phyloP scores from a whole-genome alignment of 1,140 invertebrate genomes.

The Drosophila chauvacae region DNA sequence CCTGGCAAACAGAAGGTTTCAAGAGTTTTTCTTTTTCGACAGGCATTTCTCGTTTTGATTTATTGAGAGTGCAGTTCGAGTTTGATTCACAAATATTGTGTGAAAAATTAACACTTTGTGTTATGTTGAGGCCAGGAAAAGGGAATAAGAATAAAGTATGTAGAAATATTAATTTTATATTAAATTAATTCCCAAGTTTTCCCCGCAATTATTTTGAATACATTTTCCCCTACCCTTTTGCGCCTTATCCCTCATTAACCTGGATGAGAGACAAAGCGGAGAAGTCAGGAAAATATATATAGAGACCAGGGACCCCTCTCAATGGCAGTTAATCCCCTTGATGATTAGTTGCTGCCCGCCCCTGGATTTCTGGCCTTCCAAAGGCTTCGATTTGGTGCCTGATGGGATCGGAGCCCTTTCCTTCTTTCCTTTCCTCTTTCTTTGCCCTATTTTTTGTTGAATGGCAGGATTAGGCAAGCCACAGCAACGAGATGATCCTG shows the following conservation, averaged over 20 bases:
- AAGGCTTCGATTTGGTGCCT: constrained; percentile 13
- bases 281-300: constrained; percentile 31
- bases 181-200: too few species aligned
- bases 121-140: neutral
- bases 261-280: constrained; percentile 13
- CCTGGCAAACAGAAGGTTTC: neutral
- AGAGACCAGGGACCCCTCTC: constrained; percentile 10
- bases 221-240: neutral
- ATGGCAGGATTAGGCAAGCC: constrained; percentile 36
- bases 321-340: constrained; percentile 54
- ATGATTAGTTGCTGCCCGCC: constrained; percentile 52
- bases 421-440: neutral
- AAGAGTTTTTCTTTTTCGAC: constrained; percentile 9
- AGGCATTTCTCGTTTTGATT: constrained; percentile 12
- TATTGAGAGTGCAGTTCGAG: neutral
- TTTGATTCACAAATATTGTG: neutral
- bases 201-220: neutral
- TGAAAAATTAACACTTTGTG: constrained; percentile 1
- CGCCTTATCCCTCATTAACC: constrained; percentile 37
- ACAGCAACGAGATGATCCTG: constrained; percentile 48
- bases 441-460: neutral
- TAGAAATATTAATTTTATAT: too few species aligned
- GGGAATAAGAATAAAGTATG: neutral
- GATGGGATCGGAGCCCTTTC: constrained; percentile 22
- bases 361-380: constrained; percentile 5